Conservation (phyloP, 2,888 invertebrate genomes). For the Alitta virens region DNA sequence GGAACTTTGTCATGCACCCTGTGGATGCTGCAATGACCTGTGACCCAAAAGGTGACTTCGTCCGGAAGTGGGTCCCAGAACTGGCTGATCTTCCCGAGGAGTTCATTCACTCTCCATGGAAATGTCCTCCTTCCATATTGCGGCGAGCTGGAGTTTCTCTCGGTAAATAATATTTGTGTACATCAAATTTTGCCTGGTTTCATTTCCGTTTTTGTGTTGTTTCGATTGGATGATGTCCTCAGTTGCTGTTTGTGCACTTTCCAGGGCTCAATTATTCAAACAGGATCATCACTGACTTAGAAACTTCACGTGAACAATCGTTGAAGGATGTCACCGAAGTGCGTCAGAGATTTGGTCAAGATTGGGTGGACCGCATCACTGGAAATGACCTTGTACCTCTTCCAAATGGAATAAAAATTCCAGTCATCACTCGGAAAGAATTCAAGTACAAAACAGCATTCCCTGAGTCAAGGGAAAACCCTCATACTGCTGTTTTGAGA, state of each 20-base stretch:
- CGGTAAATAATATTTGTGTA: slow-evolving; percentile 15
- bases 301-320: slow-evolving; percentile 35
- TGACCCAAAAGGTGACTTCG: slow-evolving; percentile 35
- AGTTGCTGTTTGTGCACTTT: slow-evolving; percentile 2
- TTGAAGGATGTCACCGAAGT: slow-evolving; percentile 32
- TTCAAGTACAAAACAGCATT: slow-evolving; percentile 35
- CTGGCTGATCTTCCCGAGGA: slow-evolving; percentile 33
- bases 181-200: too few relatives aligned
- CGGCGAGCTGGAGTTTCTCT: slow-evolving; percentile 29
- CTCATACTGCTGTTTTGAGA: slow-evolving; percentile 33
- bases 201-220: neutral
- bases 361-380: slow-evolving; percentile 27
- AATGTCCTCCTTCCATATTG: slow-evolving; percentile 34
- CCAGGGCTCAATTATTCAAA: slow-evolving; percentile 34
- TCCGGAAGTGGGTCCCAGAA: slow-evolving; percentile 36
- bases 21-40: slow-evolving; percentile 39
- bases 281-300: slow-evolving; percentile 33
- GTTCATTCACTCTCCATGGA: slow-evolving; percentile 36
- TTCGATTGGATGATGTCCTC: neutral
- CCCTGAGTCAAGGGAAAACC: slow-evolving; percentile 34
- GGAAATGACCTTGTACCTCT: slow-evolving; percentile 35
- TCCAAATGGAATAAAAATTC: slow-evolving; percentile 29
- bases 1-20: slow-evolving; percentile 41
- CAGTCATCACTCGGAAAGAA: slow-evolving; percentile 33
- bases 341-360: slow-evolving; percentile 24